phyloP scores from a whole-genome alignment of 2,797 vertebrate species.

The Gallinago nigripennis region DNA sequence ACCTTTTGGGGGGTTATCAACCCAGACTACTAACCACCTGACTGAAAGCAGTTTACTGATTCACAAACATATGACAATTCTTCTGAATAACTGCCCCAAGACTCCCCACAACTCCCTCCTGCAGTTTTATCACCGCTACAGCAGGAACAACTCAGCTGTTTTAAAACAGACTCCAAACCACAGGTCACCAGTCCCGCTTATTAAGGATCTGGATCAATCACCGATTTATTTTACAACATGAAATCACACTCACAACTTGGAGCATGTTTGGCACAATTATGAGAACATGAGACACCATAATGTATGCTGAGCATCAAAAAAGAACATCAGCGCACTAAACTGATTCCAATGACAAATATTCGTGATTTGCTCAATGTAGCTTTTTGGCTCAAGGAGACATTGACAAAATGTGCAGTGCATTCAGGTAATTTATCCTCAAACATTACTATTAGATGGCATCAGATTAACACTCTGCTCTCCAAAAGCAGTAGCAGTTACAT shows the following conservation, averaged over 20 bases:
- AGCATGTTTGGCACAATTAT: background rate
- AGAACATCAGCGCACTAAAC: background rate
- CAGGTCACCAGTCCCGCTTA: background rate
- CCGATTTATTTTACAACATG: background rate
- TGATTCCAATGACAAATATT: background rate
- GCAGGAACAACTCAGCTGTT: background rate
- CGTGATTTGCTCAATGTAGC: background rate
- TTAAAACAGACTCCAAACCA: background rate
- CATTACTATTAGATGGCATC: background rate
- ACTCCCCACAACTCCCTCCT: background rate
- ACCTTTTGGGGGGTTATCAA: background rate
- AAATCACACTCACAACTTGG: background rate
- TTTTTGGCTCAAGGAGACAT: background rate
- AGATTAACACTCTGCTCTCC: background rate
- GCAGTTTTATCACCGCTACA: background rate
- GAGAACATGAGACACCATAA: accelerated
- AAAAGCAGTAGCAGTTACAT: background rate
- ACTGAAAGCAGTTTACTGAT: background rate
- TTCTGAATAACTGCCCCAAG: background rate
- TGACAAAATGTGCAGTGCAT: background rate
- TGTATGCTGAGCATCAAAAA: background rate
- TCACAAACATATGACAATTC: background rate
- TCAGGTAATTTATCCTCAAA: background rate
- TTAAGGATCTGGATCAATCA: background rate
- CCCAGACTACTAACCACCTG: background rate